Evolutionary conservation across 2,113 vertebrate genomes (phyloP), one percentile per base, ranked within the genome.

Genomic region (Oenanthe melanoleuca): DNA sequence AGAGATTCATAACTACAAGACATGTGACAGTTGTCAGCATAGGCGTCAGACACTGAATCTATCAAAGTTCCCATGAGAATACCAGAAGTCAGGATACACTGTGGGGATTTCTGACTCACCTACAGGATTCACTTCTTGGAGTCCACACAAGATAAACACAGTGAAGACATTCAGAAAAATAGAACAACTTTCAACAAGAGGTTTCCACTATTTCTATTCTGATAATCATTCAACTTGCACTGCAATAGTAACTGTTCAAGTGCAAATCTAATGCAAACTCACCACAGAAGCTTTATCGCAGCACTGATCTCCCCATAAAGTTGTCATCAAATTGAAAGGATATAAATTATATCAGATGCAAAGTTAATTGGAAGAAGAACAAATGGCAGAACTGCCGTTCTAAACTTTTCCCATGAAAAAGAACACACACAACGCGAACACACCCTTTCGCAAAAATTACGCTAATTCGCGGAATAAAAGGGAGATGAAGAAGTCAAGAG

Each of bases 371-470:
- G 66, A 91, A 88, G 63, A 86, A 64, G 44, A 80, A 49, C 22
- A 80, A 89, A 87, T 23, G 47, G 37, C 66, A 42, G 31, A 79
- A 57, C 26, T 53, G 70, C 59, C 65, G 21, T 26, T 71, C 57
- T 28, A 47, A 86, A 38, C 25, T 72, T 70, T 89, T 81, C 92
- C 88, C 92, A 65, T 15, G 88, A n/a, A 92, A 44, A 70, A n/a
- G 84, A 73, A 80, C 64, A 66, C 79, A 92, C 55, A 50, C 59
- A 44, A 64, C 5, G 69, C 9, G 9, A 91, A 61, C 84, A 83
- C 94, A 77, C 94, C 89, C 88, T 73, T 70, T 65, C 50, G 22
- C 66, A 49, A 80, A 86, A 64, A 56, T 8, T 1, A 83, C n/a
- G 9, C 19, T 72, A 79, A 86, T 59, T 72, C 70, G 29, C 2